Evolutionary conservation across 2,888 invertebrate species (phyloP).

Genomic region (Epistrophella euchroma): DNA sequence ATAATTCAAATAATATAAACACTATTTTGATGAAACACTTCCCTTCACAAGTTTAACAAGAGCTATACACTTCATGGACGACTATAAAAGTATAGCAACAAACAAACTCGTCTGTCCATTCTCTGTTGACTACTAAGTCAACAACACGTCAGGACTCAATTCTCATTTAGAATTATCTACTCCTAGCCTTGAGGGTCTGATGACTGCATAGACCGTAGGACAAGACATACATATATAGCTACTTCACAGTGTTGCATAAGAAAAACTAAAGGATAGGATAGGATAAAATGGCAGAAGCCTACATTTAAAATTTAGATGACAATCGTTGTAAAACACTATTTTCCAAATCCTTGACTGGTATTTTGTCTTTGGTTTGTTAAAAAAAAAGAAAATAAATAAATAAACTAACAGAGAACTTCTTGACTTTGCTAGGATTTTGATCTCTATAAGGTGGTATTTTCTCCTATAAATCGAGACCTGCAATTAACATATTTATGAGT

Average conservation of each 20-base stretch:
- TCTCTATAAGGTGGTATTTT: conserved; percentile 58
- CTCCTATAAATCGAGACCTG: conserved; percentile 11
- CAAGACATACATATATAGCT: not conserved
- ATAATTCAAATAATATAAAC: conserved; percentile 37
- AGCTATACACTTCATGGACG: conserved; percentile 18
- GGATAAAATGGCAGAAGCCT: conserved; percentile 30
- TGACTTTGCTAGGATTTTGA: conserved; percentile 42
- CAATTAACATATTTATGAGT: conserved; percentile 63
- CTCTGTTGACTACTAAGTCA: conserved; percentile 59
- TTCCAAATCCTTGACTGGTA: conserved; percentile 55
- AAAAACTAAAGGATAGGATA: conserved; percentile 6
- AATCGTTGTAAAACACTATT: conserved; percentile 56
- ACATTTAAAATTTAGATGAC: conserved; percentile 74
- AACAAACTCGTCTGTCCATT: conserved; percentile 53
- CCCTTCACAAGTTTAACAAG: conserved; percentile 36
- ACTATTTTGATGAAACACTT: conserved; percentile 58
- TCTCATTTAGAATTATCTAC: conserved; percentile 49
- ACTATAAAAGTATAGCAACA: conserved; percentile 42
- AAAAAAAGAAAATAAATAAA: conserved; percentile 18
- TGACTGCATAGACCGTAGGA: not conserved
- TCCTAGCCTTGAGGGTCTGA: conserved; percentile 19
- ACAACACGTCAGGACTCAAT: conserved; percentile 53
- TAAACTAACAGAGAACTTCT: conserved; percentile 20
- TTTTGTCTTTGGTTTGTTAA: conserved; percentile 25
- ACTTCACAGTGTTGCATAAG: not conserved